Percentiles rank a stretch among this genome's conserved stretches.
Conservation (phyloP, 2,113 vertebrate genomes). For the Gorsachius goisagi region DNA sequence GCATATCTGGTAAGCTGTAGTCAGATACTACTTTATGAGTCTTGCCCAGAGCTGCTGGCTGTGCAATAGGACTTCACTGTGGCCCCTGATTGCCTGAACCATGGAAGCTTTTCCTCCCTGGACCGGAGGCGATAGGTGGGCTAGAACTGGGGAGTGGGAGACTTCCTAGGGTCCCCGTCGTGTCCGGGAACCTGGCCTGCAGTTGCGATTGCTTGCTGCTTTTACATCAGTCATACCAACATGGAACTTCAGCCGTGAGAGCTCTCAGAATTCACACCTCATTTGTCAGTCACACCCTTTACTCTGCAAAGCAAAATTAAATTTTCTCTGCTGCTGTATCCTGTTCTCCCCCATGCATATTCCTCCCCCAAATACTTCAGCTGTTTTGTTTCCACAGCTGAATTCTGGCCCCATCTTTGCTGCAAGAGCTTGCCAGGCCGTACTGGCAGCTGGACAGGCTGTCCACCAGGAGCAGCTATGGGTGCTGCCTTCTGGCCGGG, state of each 20-base stretch:
- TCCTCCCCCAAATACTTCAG: background rate
- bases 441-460: background rate
- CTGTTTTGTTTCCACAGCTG: background rate
- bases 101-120: background rate
- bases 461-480: background rate
- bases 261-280: background rate
- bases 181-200: background rate
- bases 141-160: background rate
- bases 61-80: background rate
- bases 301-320: background rate
- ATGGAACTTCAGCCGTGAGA: background rate
- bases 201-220: background rate
- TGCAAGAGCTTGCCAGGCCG: background rate
- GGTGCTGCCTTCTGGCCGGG: background rate
- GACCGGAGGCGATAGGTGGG: background rate
- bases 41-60: background rate
- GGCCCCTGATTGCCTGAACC: background rate
- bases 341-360: background rate
- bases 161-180: background rate
- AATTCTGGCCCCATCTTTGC: background rate
- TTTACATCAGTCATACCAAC: background rate
- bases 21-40: background rate
- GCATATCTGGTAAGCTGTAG: background rate
- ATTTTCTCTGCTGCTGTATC: background rate
- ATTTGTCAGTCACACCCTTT: conserved; percentile 6